Conservation (phyloP, 2,888 invertebrate species). For the Branchinecta sandiegonensis region DNA sequence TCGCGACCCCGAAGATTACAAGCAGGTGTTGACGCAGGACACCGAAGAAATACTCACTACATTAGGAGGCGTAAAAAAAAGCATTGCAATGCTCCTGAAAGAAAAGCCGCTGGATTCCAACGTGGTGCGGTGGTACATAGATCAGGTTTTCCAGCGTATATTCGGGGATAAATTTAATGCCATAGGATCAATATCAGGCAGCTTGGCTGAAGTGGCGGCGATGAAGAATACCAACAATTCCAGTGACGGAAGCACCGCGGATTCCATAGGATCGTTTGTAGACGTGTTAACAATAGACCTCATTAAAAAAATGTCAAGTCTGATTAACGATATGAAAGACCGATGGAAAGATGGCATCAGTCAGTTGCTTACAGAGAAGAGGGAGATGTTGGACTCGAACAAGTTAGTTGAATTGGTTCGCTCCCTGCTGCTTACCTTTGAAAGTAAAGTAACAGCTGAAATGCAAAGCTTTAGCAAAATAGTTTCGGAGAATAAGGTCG, state of each 20-base stretch:
- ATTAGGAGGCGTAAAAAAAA: conserved; percentile 8
- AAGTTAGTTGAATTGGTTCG: neutral
- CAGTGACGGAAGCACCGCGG: neutral
- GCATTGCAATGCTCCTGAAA: neutral
- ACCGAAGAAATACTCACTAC: neutral
- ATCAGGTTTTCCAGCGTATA: conserved; percentile 8
- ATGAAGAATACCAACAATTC: neutral
- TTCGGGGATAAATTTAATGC: neutral
- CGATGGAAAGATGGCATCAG: neutral
- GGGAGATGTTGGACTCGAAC: neutral
- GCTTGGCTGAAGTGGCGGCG: neutral
- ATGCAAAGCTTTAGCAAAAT: neutral
- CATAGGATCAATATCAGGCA: too few relatives aligned
- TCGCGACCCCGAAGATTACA: neutral
- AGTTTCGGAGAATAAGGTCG: neutral
- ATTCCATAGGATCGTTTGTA: neutral
- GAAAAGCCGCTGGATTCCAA: neutral
- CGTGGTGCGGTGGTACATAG: conserved; percentile 9
- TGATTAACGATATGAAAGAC: neutral
- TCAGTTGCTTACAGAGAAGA: neutral
- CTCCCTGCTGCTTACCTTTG: neutral
- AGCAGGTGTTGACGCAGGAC: neutral
- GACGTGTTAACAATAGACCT: too few relatives aligned
- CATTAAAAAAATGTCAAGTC: neutral
- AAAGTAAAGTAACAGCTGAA: neutral